Base-by-base conservation (phyloP, 1,140 invertebrate species). In the Pseudomyrmex concolor region DNA sequence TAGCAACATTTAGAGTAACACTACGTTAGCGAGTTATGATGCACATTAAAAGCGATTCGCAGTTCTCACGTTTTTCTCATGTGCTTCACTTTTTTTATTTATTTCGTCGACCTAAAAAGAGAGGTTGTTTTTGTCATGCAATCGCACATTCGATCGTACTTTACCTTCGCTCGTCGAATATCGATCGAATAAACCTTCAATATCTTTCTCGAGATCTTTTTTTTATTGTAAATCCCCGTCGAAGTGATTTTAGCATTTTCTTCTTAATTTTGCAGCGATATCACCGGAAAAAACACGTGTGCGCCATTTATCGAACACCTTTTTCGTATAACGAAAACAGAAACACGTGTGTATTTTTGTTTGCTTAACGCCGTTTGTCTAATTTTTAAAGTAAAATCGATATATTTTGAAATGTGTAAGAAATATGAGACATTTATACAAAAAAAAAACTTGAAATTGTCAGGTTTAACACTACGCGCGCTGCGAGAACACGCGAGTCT, bases 1-100 rank as follows among this genome's bases (percentile, higher is more conserved):
- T 74, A 88, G 86, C 73, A 63, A 89, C 87, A 89, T 89, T 89
- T 89, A 89, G 84, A 84, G 83, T 88, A 89, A 86, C 68, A 88
- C 80, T 88, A 88, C 86, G 84, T 84, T 34, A 89, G 87, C 87
- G 86, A 88, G 86, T 88, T 74, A 89, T 71, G 78, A 88, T 85
- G 87, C 86, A 89, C 87, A 89, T 89, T 89, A 89, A 89, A 89
- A 89, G 87, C 87, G 84, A 85, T 83, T 83, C 66, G 51, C 70
- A 59, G 85, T 76, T 83, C 60, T 83, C 80, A 19, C 43, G 34
- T 71, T 62, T 10, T 77, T 0, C 13, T 22, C 15, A 19, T 73
- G 22, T 78, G 34, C 63, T 43, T 63, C 22, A 17, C 34, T 60
- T 10, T 3, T 3, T 43, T 22, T 67, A 15, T 34, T 34, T 34